Base-by-base conservation (phyloP, 2,797 vertebrate genomes). In the Pseudotriccus pelzelni region DNA sequence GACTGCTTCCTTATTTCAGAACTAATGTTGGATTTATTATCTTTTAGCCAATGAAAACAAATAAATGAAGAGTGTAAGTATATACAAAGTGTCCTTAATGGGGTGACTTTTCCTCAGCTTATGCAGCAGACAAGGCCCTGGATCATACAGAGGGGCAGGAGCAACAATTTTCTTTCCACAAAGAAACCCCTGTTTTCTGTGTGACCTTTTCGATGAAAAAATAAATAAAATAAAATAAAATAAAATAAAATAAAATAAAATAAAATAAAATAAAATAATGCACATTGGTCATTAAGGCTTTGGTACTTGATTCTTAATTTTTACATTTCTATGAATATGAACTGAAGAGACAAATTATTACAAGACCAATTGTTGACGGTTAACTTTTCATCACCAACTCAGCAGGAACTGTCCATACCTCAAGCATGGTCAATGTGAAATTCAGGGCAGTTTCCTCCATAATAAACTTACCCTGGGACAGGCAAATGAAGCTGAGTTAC, bases 41-140 rank as follows among this genome's bases (percentile, higher is more conserved):
- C 55, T 91, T 39, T 67, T 23, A 55, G 93, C 96, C 96, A 98
- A 96, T 34, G 76, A 97, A 97, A 98, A 98, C 85, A 97, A 98
- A 95, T 58, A 93, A 82, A 53, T 50, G 66, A 83, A 87, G 80
- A 89, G 80, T 39, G 70, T 79, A 91, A 70, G 76, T 90, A 92
- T 90, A 97, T 69, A 96, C 96, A 94, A 97, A 97, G 64, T 86
- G 27, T 94, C 87, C 94, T 90, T 90, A 91, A 87, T 46, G 86
- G 84, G 80, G 47, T 36, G 43, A 50, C 37, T 93, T 94, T 72
- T 73, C 90, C 72, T 90, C 32, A 63, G 82, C 79, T 97, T 96
- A 91, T 77, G 84, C 5, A 97, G 88, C 80, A 62, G 82, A 20
- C 43, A 34, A 64, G 62, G 87, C 62, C 25, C 59, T 64, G 53